Percentiles rank a stretch among this genome's conserved stretches.
phyloP scores from a whole-genome alignment of 2,888 invertebrate species.

The Globia sparganii region DNA sequence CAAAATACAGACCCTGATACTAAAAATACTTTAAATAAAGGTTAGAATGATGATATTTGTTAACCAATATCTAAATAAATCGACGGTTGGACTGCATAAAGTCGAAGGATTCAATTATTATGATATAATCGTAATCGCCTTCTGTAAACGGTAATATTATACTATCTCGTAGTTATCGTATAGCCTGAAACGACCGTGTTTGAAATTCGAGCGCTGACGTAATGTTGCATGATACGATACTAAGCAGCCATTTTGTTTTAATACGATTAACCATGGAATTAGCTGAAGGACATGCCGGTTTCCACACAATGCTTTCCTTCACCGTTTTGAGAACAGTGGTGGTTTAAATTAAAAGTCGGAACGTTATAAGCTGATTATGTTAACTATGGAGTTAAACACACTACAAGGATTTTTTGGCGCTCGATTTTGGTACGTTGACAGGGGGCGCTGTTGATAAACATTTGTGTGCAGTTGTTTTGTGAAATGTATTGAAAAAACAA shows the following conservation, averaged over 20 bases:
- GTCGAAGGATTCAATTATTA: conserved; percentile 59
- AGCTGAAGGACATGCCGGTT: not conserved
- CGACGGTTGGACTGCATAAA: conserved; percentile 56
- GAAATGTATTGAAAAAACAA: not conserved
- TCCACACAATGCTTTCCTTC: not conserved
- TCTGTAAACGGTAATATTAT: conserved; percentile 60
- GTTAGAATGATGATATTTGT: conserved; percentile 12
- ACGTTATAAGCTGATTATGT: not conserved
- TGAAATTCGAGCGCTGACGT: conserved; percentile 34
- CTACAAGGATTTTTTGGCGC: not conserved
- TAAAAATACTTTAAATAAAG: not conserved
- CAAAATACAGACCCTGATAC: not conserved
- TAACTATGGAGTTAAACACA: not conserved
- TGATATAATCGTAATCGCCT: conserved; percentile 62
- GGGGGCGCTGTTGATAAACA: not conserved
- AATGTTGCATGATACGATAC: conserved; percentile 41
- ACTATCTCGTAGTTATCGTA: conserved; percentile 55
- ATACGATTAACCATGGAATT: not conserved
- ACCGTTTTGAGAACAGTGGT: not conserved
- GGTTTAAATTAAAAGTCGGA: not conserved
- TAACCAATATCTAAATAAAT: conserved; percentile 20
- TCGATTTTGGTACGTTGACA: not conserved
- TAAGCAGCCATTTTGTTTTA: not conserved
- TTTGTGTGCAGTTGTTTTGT: not conserved
- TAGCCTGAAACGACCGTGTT: conserved; percentile 59